Evolutionary conservation across 2,888 invertebrate species (phyloP), one percentile per base, ranked within the genome.

Genomic region (Cheilosia impressa): DNA sequence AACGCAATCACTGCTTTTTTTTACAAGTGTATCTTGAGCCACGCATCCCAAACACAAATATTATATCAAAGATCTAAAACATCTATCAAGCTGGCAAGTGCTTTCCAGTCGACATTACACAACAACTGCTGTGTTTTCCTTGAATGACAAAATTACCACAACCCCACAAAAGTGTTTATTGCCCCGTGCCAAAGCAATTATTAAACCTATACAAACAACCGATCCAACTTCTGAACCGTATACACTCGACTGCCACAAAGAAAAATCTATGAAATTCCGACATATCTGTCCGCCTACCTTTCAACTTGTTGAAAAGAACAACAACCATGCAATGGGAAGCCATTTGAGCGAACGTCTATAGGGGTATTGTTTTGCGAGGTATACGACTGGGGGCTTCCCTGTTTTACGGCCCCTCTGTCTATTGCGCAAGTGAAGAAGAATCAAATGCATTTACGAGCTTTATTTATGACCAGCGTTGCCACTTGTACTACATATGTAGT

Each of bases 391-490:
- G 53, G 38, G 50, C 62, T 53, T 55, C 53, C 52, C 17, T 31
- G 43, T 65, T 38, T 65, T 62, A 60, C 71, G 71, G 45, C 24
- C 45, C 1, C 2, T 47, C 24, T 24, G 13, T 52, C 52, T 52
- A 52, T 52, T 52, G 24, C 24, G 5, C 52, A 22, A 52, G 31
- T 17, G 68, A n/a, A 52, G 15, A 73, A 38, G 17, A 83, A 27
- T 60, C 43, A 53, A 58, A 68, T 41, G 60, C 62, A 65, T 75
- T 84, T 84, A 84, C 79, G 84, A 79, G 84, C 41, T 60, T 79
- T 79, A 84, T 84, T 84, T 84, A 84, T 60, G 84, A 84, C 79
- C 60, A n/a, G n/a, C n/a, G n/a, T n/a, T n/a, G n/a, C n/a, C n/a
- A n/a, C n/a, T n/a, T n/a, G n/a, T n/a, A n/a, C n/a, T n/a, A n/a